A percentile compares a stretch with the other conserved stretches of the same genome.
phyloP scores from a whole-genome alignment of 2,113 vertebrate species.

The Hemibagrus wyckioides region DNA sequence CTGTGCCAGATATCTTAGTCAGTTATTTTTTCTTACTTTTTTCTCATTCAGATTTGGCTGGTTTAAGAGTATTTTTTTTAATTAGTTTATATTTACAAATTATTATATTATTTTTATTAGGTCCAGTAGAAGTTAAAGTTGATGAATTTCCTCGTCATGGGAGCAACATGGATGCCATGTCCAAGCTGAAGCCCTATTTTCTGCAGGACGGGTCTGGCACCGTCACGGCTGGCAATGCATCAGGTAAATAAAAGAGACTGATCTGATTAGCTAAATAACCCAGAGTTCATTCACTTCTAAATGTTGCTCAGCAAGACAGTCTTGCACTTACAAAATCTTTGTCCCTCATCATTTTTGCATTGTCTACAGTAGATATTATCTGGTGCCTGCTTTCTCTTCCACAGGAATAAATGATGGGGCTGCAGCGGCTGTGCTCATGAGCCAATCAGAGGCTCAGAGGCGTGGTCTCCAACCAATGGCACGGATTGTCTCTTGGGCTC shows the following conservation, averaged over 20 bases:
- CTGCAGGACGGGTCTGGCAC: slow-evolving; percentile 85
- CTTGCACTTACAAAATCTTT: background rate
- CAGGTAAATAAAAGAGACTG: slow-evolving; percentile 73
- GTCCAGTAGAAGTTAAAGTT: slow-evolving; percentile 81
- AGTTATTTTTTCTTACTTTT: background rate
- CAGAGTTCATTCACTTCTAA: slow-evolving; percentile 4
- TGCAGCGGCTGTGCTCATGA: slow-evolving; percentile 92
- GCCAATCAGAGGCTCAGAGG: slow-evolving; percentile 81
- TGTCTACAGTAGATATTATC: background rate
- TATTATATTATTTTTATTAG: slow-evolving; percentile 63
- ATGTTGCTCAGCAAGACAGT: background rate
- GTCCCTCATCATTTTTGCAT: background rate
- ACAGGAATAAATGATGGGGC: slow-evolving; percentile 93
- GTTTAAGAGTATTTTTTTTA: background rate
- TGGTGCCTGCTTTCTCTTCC: slow-evolving; percentile 14
- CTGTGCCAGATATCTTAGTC: background rate
- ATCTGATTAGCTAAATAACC: background rate
- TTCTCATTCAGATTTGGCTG: background rate
- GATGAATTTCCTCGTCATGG: slow-evolving; percentile 93
- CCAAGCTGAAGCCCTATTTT: slow-evolving; percentile 89
- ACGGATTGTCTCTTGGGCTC: slow-evolving; percentile 84
- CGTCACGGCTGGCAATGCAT: slow-evolving; percentile 90
- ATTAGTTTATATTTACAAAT: slow-evolving; percentile 7
- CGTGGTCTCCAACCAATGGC: slow-evolving; percentile 84
- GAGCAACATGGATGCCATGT: slow-evolving; percentile 80